Percentiles rank a stretch among this genome's conserved stretches.
Conservation (phyloP, 2,797 vertebrate species). For the Paguma larvata region DNA sequence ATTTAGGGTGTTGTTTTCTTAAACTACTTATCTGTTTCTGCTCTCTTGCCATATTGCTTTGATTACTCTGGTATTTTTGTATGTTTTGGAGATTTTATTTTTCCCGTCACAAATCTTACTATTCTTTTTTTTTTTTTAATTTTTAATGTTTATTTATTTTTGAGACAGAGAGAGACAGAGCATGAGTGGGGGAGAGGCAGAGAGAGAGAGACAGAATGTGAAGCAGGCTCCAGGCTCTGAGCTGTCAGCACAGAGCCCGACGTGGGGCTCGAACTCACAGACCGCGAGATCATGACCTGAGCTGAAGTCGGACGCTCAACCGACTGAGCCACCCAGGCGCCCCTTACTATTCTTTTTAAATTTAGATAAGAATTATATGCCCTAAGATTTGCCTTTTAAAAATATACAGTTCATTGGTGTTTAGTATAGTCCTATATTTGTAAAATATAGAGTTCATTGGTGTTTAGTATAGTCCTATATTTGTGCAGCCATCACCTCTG, state of each 20-base stretch:
- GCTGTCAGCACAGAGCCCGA: too few relatives aligned
- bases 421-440: neutral
- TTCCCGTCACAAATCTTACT: neutral
- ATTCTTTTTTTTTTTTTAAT: neutral
- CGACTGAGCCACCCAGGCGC: too few relatives aligned
- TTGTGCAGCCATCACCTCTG: neutral
- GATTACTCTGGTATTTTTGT: neutral
- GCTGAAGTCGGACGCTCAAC: too few relatives aligned
- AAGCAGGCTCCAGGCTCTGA: too few relatives aligned
- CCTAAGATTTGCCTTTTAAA: neutral
- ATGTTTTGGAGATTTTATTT: neutral
- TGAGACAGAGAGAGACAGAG: too few relatives aligned
- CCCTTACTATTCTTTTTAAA: constrained; percentile 13
- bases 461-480: neutral
- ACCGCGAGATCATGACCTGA: too few relatives aligned
- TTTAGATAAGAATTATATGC: neutral
- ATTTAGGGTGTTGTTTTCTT: neutral
- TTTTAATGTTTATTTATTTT: too few relatives aligned
- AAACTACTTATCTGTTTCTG: neutral
- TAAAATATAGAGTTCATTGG: neutral
- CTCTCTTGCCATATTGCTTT: neutral
- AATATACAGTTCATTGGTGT: neutral
- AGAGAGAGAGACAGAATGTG: too few relatives aligned
- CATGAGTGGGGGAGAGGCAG: too few relatives aligned
- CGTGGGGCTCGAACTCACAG: too few relatives aligned